Evolutionary conservation across 2,888 invertebrate species (phyloP), one percentile per base, ranked within the genome.

Genomic region (Pachliopta kotzebuea): DNA sequence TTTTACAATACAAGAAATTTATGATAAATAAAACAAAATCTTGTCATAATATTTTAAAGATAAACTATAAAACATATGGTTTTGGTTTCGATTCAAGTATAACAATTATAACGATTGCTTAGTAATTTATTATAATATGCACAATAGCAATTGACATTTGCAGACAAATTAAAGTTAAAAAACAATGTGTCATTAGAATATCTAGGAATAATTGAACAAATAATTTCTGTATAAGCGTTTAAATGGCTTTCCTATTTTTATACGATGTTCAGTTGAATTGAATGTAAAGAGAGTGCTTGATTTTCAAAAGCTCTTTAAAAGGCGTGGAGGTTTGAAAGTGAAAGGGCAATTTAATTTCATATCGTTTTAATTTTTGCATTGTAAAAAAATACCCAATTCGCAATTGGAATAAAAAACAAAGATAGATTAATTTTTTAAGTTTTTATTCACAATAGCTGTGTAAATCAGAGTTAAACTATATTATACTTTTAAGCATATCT

Each of bases 291-390:
- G 56, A 57, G 26, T 57, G 23, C 37, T 56, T 57, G 57, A 57
- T 56, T 57, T 37, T 62, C 24, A 62, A 62, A 57, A 62, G 50
- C 52, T 42, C 20, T 62, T 62, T 42, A 56, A 62, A 62, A 57
- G 56, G 56, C 62, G 57, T 37, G 57, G 37, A 57, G 23, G 62
- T 26, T 26, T 52, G 52, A 56, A 62, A 62, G 50, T 56, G 31
- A 52, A 53, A 37, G 57, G 23, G 37, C 52, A 56, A 56, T 37
- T 62, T 56, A 62, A 62, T 62, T 52, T 42, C 62, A 45, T 56
- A 11, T 21, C 31, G 29, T 56, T 56, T 14, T 56, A 20, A 50
- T 49, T 61, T 55, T 42, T 26, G 42, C 18, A 26, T n/a, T 26
- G 26, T 24, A 54, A 24, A 14, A 31, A 31, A 8, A 2, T 31